Evolutionary conservation across 2,797 vertebrate genomes (phyloP), one percentile per base, ranked within the genome.

Genomic region (Cottoperca gobio): DNA sequence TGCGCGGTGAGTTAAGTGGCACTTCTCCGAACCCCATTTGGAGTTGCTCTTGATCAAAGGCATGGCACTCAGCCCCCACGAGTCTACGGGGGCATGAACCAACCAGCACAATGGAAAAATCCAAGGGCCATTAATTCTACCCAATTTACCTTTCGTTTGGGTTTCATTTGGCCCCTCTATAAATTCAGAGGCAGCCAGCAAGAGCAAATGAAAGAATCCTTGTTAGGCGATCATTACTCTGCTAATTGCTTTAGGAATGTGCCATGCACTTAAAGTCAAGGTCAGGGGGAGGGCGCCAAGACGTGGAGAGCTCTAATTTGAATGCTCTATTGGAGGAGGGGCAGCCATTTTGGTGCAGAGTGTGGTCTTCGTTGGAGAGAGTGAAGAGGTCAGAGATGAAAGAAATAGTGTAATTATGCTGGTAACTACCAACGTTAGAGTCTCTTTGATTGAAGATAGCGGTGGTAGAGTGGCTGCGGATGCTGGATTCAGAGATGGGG

Each of bases 71-170:
- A 86, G 87, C 86, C 91, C 82, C 85, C 79, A 74, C 70, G 84
- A 93, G 92, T 94, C 91, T 84, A 79, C 17, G 85, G 86, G 90
- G 91, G 86, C 90, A 91, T 67, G 82, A 88, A 90, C 83, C 87
- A 86, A 83, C 81, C 78, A 55, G 87, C 82, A 93, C 93, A 94
- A 94, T 93, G 86, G 89, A 91, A 89, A 91, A 93, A 93, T 90
- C 90, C 88, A 93, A 89, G 93, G 93, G 87, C 91, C 92, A 94
- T 95, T 95, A 94, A 94, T 95, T 95, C 93, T 91, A 89, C 86
- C 92, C 93, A 95, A 95, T 95, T 94, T 95, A 95, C 94, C 93
- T 95, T 95, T 93, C 84, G 90, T 95, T 93, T 93, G 88, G 91
- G 88, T 94, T 94, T 94, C 92, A 95, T 93, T 94, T 93, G 92